These are phyloP conservation scores for Drosophila orena DNA, from an alignment of 1,140 invertebrate genomes.

Conservation along the genomic window DNA sequence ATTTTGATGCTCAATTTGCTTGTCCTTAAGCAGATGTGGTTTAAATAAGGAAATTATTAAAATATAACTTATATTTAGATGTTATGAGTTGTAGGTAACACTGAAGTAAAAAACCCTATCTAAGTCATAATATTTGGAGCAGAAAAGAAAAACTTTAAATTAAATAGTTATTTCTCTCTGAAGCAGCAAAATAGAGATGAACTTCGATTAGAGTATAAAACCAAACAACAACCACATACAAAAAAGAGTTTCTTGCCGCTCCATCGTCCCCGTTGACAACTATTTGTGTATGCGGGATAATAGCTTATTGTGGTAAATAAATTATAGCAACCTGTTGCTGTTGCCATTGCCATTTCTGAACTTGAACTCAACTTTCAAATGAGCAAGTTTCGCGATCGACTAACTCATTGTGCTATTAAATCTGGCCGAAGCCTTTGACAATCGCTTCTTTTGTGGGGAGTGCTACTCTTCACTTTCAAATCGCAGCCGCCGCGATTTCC, in stretches of 20 bases:
- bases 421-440: conserved; percentile 23
- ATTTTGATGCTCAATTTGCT: not conserved
- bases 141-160: not conserved
- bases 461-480: conserved; percentile 63
- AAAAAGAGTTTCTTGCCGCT: conserved; percentile 1
- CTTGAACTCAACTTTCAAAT: conserved; percentile 57
- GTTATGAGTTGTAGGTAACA: no score
- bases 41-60: not conserved
- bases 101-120: no score
- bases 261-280: conserved; percentile 41
- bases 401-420: conserved; percentile 39
- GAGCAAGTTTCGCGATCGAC: conserved; percentile 63
- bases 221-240: not conserved
- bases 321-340: conserved; percentile 44
- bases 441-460: conserved; percentile 27
- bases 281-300: conserved; percentile 55
- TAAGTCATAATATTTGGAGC: no score
- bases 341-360: conserved; percentile 46
- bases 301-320: conserved; percentile 39
- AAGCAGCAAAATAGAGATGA: not conserved
- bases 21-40: not conserved
- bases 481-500: conserved; percentile 48
- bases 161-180: not conserved
- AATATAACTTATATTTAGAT: not conserved
- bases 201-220: conserved; percentile 15